A percentile compares a stretch with the other conserved stretches of the same genome.
Evolutionary conservation across 2,113 vertebrate genomes (phyloP).

Genomic region (Sinocyclocheilus grahami): DNA sequence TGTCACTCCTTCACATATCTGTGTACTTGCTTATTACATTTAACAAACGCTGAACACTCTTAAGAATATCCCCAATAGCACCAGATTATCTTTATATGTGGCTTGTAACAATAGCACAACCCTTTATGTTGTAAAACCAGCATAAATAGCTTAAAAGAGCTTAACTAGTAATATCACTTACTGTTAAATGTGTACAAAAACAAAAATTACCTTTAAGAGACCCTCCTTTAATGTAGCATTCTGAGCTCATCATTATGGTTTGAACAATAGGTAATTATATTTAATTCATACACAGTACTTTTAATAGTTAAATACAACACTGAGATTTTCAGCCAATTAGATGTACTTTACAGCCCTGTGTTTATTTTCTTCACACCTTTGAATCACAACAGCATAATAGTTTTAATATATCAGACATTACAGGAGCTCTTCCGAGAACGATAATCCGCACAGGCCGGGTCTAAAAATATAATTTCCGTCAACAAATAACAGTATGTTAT

Average conservation of each 20-base stretch:
- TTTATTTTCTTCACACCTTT: conserved; percentile 10
- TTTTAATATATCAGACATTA: conserved; percentile 14
- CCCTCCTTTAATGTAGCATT: not conserved
- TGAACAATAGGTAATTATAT: not conserved
- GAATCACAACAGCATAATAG: conserved; percentile 7
- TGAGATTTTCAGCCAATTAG: not conserved
- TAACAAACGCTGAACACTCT: not conserved
- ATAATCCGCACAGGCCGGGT: conserved; percentile 21
- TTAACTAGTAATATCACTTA: not conserved
- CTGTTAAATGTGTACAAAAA: not conserved
- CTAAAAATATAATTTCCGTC: conserved; percentile 49
- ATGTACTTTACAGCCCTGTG: not conserved
- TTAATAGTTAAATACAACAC: not conserved
- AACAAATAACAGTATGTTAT: conserved; percentile 42
- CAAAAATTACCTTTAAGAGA: not conserved
- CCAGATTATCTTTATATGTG: not conserved
- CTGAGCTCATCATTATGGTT: not conserved
- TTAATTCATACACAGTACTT: not conserved
- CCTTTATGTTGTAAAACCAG: not conserved
- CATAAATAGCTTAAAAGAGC: not conserved
- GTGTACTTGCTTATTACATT: not conserved
- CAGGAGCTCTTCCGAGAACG: not conserved
- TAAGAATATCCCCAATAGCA: not conserved
- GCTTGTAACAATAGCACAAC: not conserved
- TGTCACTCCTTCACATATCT: conserved; percentile 1